Percentiles rank a stretch among this genome's conserved stretches.
Conservation (phyloP, 2,888 invertebrate genomes). For the Ganaspis brasiliensis region DNA sequence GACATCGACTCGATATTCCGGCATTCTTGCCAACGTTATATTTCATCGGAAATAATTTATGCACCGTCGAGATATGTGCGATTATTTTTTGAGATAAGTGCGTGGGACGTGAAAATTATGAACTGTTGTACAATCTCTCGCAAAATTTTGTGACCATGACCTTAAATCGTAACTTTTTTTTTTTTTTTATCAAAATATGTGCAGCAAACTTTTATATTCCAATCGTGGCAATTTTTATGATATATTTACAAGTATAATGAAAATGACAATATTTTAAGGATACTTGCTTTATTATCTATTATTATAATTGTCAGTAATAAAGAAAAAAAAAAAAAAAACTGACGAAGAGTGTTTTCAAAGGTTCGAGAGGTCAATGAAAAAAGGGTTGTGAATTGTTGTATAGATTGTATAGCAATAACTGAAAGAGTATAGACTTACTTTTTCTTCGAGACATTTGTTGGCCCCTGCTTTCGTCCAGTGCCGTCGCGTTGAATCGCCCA, state of each 20-base stretch:
- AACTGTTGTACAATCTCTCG: conserved; percentile 66
- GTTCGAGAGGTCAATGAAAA: neutral
- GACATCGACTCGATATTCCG: conserved; percentile 62
- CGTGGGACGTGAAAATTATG: conserved; percentile 74
- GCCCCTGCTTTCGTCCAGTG: conserved; percentile 45
- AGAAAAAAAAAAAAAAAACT: no score
- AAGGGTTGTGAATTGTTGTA: conserved; percentile 2
- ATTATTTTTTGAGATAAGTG: conserved; percentile 72
- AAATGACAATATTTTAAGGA: no score
- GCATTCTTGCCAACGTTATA: conserved; percentile 63
- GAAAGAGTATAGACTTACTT: conserved; percentile 52
- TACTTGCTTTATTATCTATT: no score
- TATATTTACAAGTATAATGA: no score
- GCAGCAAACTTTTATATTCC: no score
- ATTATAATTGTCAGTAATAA: no score
- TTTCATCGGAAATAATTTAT: conserved; percentile 71
- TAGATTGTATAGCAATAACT: neutral
- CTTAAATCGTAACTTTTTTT: no score
- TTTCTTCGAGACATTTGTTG: conserved; percentile 50
- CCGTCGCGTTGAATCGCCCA: conserved; percentile 54
- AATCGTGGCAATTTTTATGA: no score
- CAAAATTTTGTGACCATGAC: conserved; percentile 58
- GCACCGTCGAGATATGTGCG: conserved; percentile 67
- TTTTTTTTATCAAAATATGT: no score
- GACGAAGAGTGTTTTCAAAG: no score